Percentiles rank a stretch among this genome's conserved stretches.
Conservation (phyloP, 37 sponge, comb jelly and placozoan species). For the Hormiphora californensis region DNA sequence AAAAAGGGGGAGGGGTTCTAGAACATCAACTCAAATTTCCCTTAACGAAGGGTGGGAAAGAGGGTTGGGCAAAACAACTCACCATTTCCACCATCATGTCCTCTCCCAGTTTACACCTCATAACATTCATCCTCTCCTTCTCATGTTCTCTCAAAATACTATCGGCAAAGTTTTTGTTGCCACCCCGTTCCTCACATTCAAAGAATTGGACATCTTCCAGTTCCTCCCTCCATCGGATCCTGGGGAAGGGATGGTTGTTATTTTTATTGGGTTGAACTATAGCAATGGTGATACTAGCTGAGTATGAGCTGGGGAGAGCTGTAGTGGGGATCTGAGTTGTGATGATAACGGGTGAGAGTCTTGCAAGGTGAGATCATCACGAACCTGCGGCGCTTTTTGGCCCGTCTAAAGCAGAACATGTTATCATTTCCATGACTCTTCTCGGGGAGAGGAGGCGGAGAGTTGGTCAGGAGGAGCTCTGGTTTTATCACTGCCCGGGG, state of each 20-base stretch:
- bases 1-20: too few species aligned
- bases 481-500: background rate
- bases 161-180: conserved; percentile 38
- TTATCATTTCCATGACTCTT: conserved; percentile 50
- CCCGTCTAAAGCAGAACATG: conserved; percentile 53
- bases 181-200: conserved; percentile 16
- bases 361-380: background rate
- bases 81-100: conserved; percentile 55
- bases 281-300: background rate
- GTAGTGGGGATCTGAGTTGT: too few species aligned
- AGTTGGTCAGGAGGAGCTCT: conserved; percentile 46
- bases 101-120: background rate
- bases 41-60: background rate
- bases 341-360: too few species aligned
- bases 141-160: conserved; percentile 21
- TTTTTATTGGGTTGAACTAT: too few species aligned
- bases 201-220: conserved; percentile 42
- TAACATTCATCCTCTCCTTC: background rate
- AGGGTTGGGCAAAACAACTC: background rate
- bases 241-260: too few species aligned
- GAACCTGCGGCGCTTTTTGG: conserved; percentile 46
- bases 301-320: background rate
- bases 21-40: too few species aligned
- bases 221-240: conserved; percentile 46
- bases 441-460: conserved; percentile 42